Conservation (phyloP, 2,888 invertebrate species). For the Acanthosepion lycidas region DNA sequence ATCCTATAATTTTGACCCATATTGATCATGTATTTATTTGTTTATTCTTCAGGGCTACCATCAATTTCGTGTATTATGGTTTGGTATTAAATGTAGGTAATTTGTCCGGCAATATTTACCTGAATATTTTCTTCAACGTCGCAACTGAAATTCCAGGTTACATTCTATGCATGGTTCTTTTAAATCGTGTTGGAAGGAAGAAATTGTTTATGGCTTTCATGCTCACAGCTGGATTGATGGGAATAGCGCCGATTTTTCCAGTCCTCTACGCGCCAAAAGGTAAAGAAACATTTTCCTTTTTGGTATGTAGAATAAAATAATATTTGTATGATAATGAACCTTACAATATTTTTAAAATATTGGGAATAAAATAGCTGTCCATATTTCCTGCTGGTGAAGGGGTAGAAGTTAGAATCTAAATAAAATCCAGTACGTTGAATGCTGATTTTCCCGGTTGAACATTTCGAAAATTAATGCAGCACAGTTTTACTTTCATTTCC, state of each 20-base stretch:
- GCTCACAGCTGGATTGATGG: conserved; percentile 48
- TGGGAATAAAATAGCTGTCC: too few relatives aligned
- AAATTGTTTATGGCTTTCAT: conserved; percentile 42
- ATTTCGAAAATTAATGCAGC: too few relatives aligned
- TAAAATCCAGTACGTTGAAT: too few relatives aligned
- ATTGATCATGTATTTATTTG: background rate
- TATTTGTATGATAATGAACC: too few relatives aligned
- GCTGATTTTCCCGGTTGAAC: too few relatives aligned
- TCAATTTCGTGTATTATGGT: conserved; percentile 57
- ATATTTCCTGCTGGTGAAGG: too few relatives aligned
- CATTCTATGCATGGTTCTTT: conserved; percentile 47
- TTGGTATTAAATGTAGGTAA: conserved; percentile 51
- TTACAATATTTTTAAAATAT: too few relatives aligned
- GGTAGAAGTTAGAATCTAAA: too few relatives aligned
- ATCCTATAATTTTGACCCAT: too few relatives aligned
- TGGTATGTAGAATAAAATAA: too few relatives aligned
- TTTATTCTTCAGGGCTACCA: conserved; percentile 53
- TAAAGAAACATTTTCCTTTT: background rate
- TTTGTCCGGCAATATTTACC: conserved; percentile 52
- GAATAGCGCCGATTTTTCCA: background rate
- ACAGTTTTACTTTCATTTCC: too few relatives aligned
- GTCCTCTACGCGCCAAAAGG: conserved; percentile 34
- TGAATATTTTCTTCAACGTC: conserved; percentile 54
- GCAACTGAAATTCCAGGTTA: conserved; percentile 50
- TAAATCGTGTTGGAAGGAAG: conserved; percentile 52